Percentiles rank a stretch among this genome's conserved stretches.
Evolutionary conservation across 2,797 vertebrate genomes (phyloP).

Genomic region (Spondyliosoma cantharus): DNA sequence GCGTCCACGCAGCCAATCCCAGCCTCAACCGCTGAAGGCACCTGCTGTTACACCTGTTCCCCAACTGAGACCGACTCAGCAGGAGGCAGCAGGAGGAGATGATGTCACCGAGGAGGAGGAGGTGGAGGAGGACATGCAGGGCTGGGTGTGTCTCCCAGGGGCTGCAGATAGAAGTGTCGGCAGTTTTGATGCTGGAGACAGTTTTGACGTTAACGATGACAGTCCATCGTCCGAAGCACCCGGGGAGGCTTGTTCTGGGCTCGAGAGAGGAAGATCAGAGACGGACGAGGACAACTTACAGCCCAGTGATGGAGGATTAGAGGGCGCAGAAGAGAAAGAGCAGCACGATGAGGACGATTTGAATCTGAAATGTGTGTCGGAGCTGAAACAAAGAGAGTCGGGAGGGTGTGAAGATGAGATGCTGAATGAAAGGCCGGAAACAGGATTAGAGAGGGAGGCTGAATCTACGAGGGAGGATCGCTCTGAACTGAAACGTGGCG

Average conservation of each 20-base stretch:
- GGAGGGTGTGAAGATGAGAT: not conserved
- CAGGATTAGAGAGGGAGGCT: not conserved
- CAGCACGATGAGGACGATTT: not conserved
- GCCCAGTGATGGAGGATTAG: not conserved
- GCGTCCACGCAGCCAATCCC: not conserved
- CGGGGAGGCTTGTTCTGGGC: slow-evolving; percentile 17
- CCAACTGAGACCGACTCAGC: not conserved
- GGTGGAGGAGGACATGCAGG: slow-evolving; percentile 31
- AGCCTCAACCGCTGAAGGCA: not conserved
- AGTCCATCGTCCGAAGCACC: not conserved
- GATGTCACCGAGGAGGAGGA: not conserved
- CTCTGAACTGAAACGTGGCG: not conserved
- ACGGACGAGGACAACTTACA: not conserved
- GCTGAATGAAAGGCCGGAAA: not conserved
- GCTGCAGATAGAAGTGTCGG: not conserved
- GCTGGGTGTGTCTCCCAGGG: slow-evolving; percentile 25
- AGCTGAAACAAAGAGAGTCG: not conserved
- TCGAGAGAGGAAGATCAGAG: not conserved
- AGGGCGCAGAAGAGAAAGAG: not conserved
- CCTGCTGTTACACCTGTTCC: not conserved
- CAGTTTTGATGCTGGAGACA: slow-evolving; percentile 14
- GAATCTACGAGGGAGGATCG: not conserved
- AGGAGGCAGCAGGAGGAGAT: slow-evolving; percentile 10
- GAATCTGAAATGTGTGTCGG: slow-evolving; percentile 5
- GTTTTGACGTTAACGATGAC: not conserved